Evolutionary conservation across 2,797 vertebrate genomes (phyloP), one percentile per base, ranked within the genome.

Genomic region (Cirrhinus molitorella): DNA sequence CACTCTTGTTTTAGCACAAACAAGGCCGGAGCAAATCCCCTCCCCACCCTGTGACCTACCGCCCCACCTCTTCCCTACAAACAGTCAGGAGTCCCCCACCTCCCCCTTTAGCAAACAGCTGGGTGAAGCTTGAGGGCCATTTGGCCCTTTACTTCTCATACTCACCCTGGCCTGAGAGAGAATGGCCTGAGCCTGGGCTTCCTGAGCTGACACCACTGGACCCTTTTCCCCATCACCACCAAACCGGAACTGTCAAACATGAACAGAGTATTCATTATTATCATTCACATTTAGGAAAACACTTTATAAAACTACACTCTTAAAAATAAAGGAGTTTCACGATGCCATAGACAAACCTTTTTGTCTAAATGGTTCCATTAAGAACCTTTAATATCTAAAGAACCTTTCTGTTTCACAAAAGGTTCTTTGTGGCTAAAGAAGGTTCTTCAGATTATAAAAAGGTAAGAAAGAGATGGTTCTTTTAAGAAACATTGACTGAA

Each of bases 101-200:
- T 57, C 40, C 72, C 71, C 8, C 81, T 66, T 61, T 47, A 67
- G 57, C 25, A 14, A 81, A 66, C 45, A 84, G 85, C 78, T 57
- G 61, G 71, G 71, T 68, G 34, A 67, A 74, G n/a, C 57, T 78
- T 31, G 8, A 55, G 73, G 49, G 75, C 37, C 49, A 74, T 85
- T 65, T 75, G 78, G 79, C 59, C 43, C 79, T 53, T 53, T 19
- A 47, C 25, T 51, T 79, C 71, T 49, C 47, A 16, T 70, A 93
- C 97, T 97, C 88, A 99, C 98, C 94, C 98, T 95, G 86, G 98
- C 98, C 91, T 99, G 98, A 87, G 98, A 97, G 63, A 99, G 97
- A 88, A 99, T 99, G 7, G 98, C 98, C 91, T 99, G 98, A n/a
- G 98, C 98, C 89, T 99, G 98, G 59, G 98, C 98, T 90, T 99